Conservation (phyloP, 2,888 invertebrate genomes). For the Carcina quercana region DNA sequence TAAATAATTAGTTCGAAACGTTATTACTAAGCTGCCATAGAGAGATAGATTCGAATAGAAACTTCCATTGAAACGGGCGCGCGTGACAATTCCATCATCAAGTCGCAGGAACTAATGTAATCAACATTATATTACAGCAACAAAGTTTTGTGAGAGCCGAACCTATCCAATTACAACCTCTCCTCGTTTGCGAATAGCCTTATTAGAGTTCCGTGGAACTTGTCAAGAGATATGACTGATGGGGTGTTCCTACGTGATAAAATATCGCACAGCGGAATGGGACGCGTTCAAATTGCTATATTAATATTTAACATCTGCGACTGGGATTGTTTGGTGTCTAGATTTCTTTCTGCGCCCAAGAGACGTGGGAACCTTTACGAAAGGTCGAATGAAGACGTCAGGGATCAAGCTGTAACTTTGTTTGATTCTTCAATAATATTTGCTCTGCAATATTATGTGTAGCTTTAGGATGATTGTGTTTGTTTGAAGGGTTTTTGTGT, state of each 20-base stretch:
- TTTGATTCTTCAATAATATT: no score
- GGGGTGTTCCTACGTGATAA: constrained; percentile 32
- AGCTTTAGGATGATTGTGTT: no score
- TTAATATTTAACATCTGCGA: constrained; percentile 43
- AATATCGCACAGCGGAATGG: constrained; percentile 10
- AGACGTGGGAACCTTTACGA: no score
- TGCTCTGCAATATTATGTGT: no score
- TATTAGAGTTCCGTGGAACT: constrained; percentile 15
- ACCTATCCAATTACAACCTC: constrained; percentile 18
- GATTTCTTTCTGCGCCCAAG: no score
- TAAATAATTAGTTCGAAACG: no score
- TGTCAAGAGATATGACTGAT: constrained; percentile 36
- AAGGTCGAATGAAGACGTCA: no score
- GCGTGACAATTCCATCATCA: constrained; percentile 1
- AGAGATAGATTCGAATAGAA: no score
- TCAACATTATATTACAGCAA: constrained; percentile 8
- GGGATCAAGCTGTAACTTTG: no score
- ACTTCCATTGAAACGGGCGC: no score
- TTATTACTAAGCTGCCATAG: no score
- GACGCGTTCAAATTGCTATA: constrained; percentile 27
- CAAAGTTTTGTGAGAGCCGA: constrained; percentile 11
- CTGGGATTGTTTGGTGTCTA: constrained; percentile 25
- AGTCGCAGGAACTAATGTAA: constrained; percentile 1
- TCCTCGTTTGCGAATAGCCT: constrained; percentile 11
- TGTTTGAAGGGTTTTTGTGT: no score